phyloP scores from a whole-genome alignment of 2,797 vertebrate genomes.

The Hippopotamyrus pictus region DNA sequence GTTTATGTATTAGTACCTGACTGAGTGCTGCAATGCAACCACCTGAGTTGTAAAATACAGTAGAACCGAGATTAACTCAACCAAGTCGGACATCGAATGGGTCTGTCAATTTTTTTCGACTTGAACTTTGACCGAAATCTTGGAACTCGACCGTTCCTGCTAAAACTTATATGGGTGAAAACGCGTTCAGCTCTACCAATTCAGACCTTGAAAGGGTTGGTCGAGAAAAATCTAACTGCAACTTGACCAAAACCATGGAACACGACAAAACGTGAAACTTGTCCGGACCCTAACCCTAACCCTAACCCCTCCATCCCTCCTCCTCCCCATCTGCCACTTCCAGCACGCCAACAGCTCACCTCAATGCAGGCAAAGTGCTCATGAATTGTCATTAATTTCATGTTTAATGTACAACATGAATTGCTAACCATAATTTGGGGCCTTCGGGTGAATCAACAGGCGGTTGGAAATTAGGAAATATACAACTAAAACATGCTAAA shows the following conservation, averaged over 20 bases:
- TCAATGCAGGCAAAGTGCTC: neutral
- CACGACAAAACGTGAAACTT: neutral
- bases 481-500: neutral
- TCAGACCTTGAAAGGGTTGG: neutral
- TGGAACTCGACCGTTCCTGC: neutral
- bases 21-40: neutral
- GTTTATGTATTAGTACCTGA: neutral
- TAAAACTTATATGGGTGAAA: neutral
- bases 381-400: neutral
- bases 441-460: neutral
- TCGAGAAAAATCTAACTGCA: neutral
- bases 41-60: neutral
- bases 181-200: neutral
- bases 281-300: neutral
- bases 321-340: neutral
- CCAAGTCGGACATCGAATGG: neutral
- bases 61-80: neutral
- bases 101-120: neutral
- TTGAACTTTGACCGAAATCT: neutral
- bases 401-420: neutral
- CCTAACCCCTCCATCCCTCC: neutral
- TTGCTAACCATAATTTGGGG: neutral
- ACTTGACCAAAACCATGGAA: neutral
- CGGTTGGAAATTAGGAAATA: neutral
- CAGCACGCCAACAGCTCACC: neutral